Evolutionary conservation across 2,888 invertebrate genomes (phyloP).

Genomic region (Athripsodes cinereus): DNA sequence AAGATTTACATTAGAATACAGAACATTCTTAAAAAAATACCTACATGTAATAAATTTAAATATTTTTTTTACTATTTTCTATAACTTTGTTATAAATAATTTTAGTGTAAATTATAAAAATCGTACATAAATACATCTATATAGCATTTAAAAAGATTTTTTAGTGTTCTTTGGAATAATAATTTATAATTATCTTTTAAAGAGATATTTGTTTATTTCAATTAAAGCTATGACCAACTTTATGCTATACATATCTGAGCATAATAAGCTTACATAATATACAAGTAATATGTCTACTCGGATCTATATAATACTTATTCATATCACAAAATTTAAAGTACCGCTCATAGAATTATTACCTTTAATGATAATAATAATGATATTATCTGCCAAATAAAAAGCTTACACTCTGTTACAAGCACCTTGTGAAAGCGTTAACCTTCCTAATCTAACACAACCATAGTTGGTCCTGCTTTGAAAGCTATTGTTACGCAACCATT

Average conservation of each 20-base stretch:
- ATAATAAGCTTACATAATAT: too few species aligned
- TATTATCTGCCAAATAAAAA: too few species aligned
- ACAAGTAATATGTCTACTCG: too few species aligned
- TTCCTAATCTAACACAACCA: slow-evolving; percentile 12
- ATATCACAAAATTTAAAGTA: too few species aligned
- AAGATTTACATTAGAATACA: too few species aligned
- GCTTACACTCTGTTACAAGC: background rate
- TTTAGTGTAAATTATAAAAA: background rate
- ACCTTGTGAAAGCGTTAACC: background rate
- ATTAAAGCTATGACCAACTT: slow-evolving; percentile 1
- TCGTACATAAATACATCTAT: background rate
- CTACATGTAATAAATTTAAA: too few species aligned
- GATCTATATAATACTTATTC: too few species aligned
- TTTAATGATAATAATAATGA: too few species aligned
- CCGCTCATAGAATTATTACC: too few species aligned
- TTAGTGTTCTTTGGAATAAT: background rate
- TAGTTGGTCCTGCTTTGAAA: background rate
- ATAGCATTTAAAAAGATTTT: background rate
- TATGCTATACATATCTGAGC: background rate
- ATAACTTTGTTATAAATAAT: too few species aligned
- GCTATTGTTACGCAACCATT: slow-evolving; percentile 24
- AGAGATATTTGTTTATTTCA: background rate
- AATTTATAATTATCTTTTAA: background rate
- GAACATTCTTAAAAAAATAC: too few species aligned
- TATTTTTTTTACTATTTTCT: too few species aligned